Conservation (phyloP, 23 tunicate species). For the Trididemnum clinides region DNA sequence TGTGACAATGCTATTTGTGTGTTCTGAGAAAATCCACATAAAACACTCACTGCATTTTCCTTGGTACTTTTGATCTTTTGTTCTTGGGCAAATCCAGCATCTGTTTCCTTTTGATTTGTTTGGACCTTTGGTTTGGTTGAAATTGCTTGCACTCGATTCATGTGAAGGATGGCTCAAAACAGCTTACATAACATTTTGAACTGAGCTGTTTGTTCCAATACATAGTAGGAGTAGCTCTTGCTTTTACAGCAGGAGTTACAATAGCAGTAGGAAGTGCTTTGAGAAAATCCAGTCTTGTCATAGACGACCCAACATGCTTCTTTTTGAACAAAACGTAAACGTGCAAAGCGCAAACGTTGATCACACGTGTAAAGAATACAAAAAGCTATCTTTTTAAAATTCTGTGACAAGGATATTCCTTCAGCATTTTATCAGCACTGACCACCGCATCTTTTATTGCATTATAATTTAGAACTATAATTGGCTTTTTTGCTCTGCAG, state of each 20-base stretch:
- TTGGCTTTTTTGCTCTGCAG: neutral
- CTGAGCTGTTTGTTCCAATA: too few relatives aligned
- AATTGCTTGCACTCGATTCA: too few relatives aligned
- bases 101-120: too few relatives aligned
- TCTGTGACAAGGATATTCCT: neutral
- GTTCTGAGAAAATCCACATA: too few relatives aligned
- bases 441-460: neutral
- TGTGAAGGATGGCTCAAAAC: too few relatives aligned
- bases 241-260: neutral
- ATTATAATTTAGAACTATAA: neutral
- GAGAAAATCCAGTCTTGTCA: neutral
- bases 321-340: neutral
- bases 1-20: too few relatives aligned
- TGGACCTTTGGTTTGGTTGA: too few relatives aligned
- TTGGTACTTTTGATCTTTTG: too few relatives aligned
- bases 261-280: neutral
- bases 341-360: neutral
- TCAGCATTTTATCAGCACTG: neutral
- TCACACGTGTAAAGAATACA: neutral
- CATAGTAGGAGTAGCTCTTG: too few relatives aligned
- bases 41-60: too few relatives aligned
- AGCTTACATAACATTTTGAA: too few relatives aligned
- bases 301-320: neutral
- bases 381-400: neutral
- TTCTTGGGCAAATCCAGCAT: too few relatives aligned